Percentiles rank a stretch among this genome's conserved stretches.
phyloP scores from a whole-genome alignment of 2,888 invertebrate genomes.

The Phaedon cochleariae region DNA sequence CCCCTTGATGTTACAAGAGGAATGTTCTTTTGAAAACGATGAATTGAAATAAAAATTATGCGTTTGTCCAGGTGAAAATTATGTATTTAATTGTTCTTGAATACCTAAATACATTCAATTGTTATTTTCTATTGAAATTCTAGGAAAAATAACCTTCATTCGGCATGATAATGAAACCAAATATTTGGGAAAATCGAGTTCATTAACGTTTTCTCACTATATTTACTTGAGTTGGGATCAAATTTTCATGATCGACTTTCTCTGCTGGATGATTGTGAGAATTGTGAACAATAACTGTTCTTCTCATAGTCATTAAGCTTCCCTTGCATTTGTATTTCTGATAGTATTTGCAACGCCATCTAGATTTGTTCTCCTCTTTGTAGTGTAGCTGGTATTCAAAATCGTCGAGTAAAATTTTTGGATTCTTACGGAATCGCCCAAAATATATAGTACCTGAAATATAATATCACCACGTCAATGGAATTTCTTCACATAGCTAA shows the following conservation, averaged over 20 bases:
- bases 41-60: no score
- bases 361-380: constrained; percentile 32
- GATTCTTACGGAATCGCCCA: constrained; percentile 45
- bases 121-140: no score
- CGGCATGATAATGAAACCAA: no score
- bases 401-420: constrained; percentile 42
- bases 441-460: constrained; percentile 41
- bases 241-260: constrained; percentile 11
- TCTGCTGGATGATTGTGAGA: constrained; percentile 33
- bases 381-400: constrained; percentile 43
- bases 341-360: constrained; percentile 46
- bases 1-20: no score
- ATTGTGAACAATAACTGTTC: constrained; percentile 31
- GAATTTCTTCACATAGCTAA: no score
- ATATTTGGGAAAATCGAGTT: no score
- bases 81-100: no score
- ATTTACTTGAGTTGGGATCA: background rate
- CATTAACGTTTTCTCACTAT: no score
- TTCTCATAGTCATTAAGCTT: constrained; percentile 37
- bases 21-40: no score
- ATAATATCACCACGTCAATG: background rate
- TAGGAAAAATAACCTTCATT: no score
- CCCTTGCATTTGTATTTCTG: constrained; percentile 37
- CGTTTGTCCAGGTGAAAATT: no score
- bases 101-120: no score